Conservation (phyloP, 2,888 invertebrate genomes). For the Merodon equestris region DNA sequence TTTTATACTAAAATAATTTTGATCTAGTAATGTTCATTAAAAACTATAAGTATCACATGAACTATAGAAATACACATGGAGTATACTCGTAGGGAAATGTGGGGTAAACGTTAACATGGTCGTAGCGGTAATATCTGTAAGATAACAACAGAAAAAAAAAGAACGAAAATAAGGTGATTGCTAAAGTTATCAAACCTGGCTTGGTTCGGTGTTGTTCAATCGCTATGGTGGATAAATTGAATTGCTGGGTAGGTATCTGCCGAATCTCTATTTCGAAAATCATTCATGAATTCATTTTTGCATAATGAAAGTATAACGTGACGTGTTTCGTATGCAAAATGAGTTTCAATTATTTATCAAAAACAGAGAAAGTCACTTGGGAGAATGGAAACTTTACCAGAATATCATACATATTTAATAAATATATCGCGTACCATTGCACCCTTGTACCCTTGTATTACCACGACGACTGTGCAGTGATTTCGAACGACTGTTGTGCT, state of each 20-base stretch:
- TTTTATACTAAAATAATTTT: slow-evolving; percentile 26
- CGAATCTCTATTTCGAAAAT: slow-evolving; percentile 47
- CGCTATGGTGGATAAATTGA: slow-evolving; percentile 36
- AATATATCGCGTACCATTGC: slow-evolving; percentile 45
- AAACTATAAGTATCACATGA: slow-evolving; percentile 56
- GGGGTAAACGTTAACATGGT: slow-evolving; percentile 61
- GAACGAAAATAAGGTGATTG: slow-evolving; percentile 16
- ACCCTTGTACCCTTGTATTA: slow-evolving; percentile 12
- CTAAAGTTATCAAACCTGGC: slow-evolving; percentile 64
- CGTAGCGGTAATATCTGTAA: slow-evolving; percentile 57
- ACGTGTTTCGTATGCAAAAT: slow-evolving; percentile 58
- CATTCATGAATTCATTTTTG: slow-evolving; percentile 54
- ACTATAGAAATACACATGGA: slow-evolving; percentile 57
- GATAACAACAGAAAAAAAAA: slow-evolving; percentile 51
- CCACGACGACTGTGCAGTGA: slow-evolving; percentile 27
- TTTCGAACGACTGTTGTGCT: too few relatives aligned
- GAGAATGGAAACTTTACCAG: slow-evolving; percentile 54
- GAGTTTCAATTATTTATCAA: slow-evolving; percentile 61
- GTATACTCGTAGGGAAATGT: slow-evolving; percentile 42
- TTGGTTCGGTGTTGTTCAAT: slow-evolving; percentile 37
- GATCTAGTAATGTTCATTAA: slow-evolving; percentile 44
- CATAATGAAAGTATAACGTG: slow-evolving; percentile 62
- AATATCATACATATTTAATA: slow-evolving; percentile 65
- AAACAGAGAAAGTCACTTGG: slow-evolving; percentile 50
- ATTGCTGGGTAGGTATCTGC: slow-evolving; percentile 65